phyloP scores from a whole-genome alignment of 1,140 invertebrate genomes.

The Aphelenchoides avenae region DNA sequence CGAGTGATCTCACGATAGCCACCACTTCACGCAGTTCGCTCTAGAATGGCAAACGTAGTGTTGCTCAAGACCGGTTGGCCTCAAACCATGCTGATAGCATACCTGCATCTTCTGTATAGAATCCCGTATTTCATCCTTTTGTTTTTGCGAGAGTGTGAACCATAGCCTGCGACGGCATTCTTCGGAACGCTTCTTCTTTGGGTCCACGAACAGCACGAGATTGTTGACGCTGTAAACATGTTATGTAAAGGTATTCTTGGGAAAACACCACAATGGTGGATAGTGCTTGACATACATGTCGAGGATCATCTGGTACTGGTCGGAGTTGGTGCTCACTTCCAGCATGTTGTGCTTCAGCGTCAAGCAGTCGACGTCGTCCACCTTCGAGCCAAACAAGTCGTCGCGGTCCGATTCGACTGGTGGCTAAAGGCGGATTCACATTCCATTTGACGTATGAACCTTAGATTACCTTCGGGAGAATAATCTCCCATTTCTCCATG shows the following conservation, averaged over 20 bases:
- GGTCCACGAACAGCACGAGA: conserved; percentile 88
- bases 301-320: conserved; percentile 40
- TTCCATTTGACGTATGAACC: too few relatives aligned
- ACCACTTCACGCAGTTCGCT: conserved; percentile 54
- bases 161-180: conserved; percentile 65
- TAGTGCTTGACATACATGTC: conserved; percentile 68
- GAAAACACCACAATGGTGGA: conserved; percentile 71
- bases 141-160: conserved; percentile 79
- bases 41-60: conserved; percentile 30
- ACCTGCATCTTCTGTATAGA: conserved; percentile 68
- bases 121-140: conserved; percentile 70
- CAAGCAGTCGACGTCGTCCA: conserved; percentile 85
- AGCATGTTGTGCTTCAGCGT: conserved; percentile 96
- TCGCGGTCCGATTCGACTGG: conserved; percentile 20
- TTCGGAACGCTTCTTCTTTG: conserved; percentile 78
- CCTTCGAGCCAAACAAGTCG: conserved; percentile 57
- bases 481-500: conserved; percentile 66
- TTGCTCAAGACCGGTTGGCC: conserved; percentile 61
- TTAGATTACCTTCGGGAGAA: too few relatives aligned
- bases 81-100: conserved; percentile 1
- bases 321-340: conserved; percentile 87
- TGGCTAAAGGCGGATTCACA: too few relatives aligned
- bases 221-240: conserved; percentile 82
- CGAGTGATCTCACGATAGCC: conserved; percentile 43
- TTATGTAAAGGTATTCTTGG: neutral